These are phyloP conservation scores for Prorops nasuta DNA, from an alignment of 1,140 invertebrate species.

Conservation along the genomic window DNA sequence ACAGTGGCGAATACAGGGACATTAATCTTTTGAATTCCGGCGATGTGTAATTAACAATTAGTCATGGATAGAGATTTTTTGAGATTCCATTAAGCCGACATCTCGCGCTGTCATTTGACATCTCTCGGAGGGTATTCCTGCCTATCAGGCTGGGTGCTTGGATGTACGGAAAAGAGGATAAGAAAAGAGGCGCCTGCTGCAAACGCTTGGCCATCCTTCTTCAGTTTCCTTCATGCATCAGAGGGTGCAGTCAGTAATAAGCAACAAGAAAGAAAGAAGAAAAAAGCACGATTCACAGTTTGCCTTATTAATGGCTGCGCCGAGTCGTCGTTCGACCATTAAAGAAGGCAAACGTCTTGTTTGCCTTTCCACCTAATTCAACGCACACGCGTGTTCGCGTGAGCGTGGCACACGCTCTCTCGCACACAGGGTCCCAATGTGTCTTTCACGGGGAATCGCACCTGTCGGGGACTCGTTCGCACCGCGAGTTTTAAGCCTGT, in stretches of 20 bases:
- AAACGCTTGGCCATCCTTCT: too few relatives aligned
- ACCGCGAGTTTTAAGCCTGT: slow-evolving; percentile 34
- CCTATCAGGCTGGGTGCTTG: too few relatives aligned
- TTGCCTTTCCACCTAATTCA: slow-evolving; percentile 32
- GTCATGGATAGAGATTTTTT: too few relatives aligned
- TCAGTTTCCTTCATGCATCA: too few relatives aligned
- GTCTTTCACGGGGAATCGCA: slow-evolving; percentile 33
- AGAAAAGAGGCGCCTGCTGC: too few relatives aligned
- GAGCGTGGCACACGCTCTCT: neutral
- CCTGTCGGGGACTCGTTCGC: slow-evolving; percentile 31
- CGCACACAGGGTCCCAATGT: neutral
- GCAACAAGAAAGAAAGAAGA: neutral
- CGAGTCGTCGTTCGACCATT: slow-evolving; percentile 15
- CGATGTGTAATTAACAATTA: too few relatives aligned
- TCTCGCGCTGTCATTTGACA: neutral
- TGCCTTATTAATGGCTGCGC: slow-evolving; percentile 28
- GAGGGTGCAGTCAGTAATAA: neutral
- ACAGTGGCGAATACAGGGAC: too few relatives aligned
- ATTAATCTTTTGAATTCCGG: too few relatives aligned
- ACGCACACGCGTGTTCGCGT: slow-evolving; percentile 5
- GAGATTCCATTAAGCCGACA: too few relatives aligned
- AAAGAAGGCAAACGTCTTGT: slow-evolving; percentile 23
- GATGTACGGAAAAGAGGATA: too few relatives aligned
- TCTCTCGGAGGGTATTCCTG: neutral
- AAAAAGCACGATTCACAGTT: slow-evolving; percentile 14